Evolutionary conservation across 2,888 invertebrate species (phyloP), one percentile per base, ranked within the genome.

Genomic region (Orchesellides sinensis): DNA sequence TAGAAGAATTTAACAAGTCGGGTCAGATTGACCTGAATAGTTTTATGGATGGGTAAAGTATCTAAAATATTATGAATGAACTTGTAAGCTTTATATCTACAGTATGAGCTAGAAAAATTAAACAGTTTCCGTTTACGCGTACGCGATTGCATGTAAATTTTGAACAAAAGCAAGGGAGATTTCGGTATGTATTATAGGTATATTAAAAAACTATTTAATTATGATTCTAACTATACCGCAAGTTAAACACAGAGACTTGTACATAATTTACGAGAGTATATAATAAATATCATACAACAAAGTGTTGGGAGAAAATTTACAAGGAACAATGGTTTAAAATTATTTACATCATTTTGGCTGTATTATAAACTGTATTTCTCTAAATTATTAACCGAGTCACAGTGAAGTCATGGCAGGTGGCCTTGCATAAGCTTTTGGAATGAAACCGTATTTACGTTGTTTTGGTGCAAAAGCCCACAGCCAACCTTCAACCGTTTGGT

Each of bases 401-500:
- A 96, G 93, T 88, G 96, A 94, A 29, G 97, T 97, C 93, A 96
- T 97, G 85, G 96, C 96, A 12, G 97, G 97, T 4, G 96, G 96
- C 19, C 97, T 92, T 8, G 97, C 97, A 89, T 97, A 97, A 0
- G 97, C 96, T 90, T 97, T 97, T 78, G 98, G 98, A 86, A 98
- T 97, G 91, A 98, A 98, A 40, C 98, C 98, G 89, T 97, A 97
- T 90, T 96, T 95, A 29, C 96, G 92, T 1, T 96, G 95, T 90
- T 96, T 96, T 8, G 97, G 97, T 6, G 90, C 89, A 81, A 97
- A 97, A 10, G 97, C 96, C 91, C 98, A 98, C 0, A 96, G 95
- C 97, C 96, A 98, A 45, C 98, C 98, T 90, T 96, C 97, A 45
- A 96, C 96, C 0, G 96, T 97, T 91, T 97, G 97, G 91, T 96